These are phyloP conservation scores for Pogonocherus hispidulus DNA, from an alignment of 2,888 invertebrate species.

Conservation along the genomic window DNA sequence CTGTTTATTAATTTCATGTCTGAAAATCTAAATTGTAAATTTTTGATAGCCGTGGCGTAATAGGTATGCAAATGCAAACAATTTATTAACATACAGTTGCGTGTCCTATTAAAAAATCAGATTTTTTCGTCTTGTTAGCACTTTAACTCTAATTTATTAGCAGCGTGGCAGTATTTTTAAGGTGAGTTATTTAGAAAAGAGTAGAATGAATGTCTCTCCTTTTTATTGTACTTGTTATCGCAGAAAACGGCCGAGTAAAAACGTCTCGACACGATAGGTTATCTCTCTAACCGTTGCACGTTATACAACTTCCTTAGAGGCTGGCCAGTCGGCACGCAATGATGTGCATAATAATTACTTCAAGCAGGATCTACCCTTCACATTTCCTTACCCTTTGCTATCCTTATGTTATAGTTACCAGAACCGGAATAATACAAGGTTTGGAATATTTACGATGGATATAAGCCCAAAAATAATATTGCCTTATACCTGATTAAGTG, in stretches of 20 bases:
- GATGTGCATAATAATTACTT: constrained; percentile 67
- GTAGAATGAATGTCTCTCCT: constrained; percentile 37
- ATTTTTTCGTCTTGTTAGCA: constrained; percentile 52
- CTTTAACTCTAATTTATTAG: constrained; percentile 52
- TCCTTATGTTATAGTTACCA: constrained; percentile 16
- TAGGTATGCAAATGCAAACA: constrained; percentile 57
- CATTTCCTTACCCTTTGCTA: constrained; percentile 24
- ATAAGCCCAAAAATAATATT: neutral
- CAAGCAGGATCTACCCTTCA: constrained; percentile 44
- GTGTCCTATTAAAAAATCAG: constrained; percentile 48
- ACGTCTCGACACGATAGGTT: constrained; percentile 45
- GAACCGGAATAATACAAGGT: neutral
- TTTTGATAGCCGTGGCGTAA: constrained; percentile 56
- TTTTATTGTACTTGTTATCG: constrained; percentile 36
- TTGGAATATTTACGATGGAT: neutral
- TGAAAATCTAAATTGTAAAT: constrained; percentile 59
- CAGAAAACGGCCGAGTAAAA: constrained; percentile 31
- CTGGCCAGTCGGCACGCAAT: constrained; percentile 63
- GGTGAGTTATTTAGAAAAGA: constrained; percentile 34
- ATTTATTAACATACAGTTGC: constrained; percentile 51
- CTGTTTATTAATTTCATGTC: constrained; percentile 56
- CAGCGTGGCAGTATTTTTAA: constrained; percentile 40
- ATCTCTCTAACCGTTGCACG: constrained; percentile 53
- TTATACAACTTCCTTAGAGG: constrained; percentile 65
- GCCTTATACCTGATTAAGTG: too few species aligned